Base-by-base conservation (phyloP, 2,113 vertebrate species). In the Scomber scombrus region DNA sequence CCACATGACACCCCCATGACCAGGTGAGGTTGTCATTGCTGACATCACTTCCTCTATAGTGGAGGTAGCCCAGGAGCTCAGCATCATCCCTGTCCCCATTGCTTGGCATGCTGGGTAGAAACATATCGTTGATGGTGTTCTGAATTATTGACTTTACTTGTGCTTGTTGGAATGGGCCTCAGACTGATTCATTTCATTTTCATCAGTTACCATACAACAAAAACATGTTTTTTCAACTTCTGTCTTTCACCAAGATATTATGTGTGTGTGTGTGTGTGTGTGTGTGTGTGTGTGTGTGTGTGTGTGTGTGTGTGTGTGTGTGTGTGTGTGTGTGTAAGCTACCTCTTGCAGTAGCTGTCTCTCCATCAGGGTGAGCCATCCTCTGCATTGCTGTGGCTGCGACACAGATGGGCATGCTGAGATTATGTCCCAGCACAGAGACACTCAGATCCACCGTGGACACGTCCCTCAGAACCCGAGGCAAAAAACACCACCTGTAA, bases 31-130 rank as follows among this genome's bases (percentile, higher is more conserved):
- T 1, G 68, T 86, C 85, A 86, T 86, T 0, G 88, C 86, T 67
- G 87, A 90, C 84, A 85, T 92, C 65, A 98, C 97, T 90, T 99
- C 97, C 91, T 99, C 98, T 3, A 99, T 96, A 2, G 96, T 96
- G 4, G 96, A 97, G 3, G 98, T 99, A 31, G 98, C 96, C 97
- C 97, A 99, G 62, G 98, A 97, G 62, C 98, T 99, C 87, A 99
- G 92, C 97, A 98, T 98, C 98, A 99, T 99, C 6, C 96, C 98
- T 0, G 95, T 98, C 3, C 95, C 96, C 82, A 92, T 8, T 0
- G 96, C 92, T 19, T 70, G 81, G 88, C 97, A 98, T 56, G 97
- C 98, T 99, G 90, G 54, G 64, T 63, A 78, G 29, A 83, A 16
- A 78, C 16, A 50, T 7, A 2, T 23, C n/a, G 4, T 51, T 11